These are phyloP conservation scores for Ferrisia virgata DNA, from an alignment of 2,888 invertebrate species.

Conservation along the genomic window DNA sequence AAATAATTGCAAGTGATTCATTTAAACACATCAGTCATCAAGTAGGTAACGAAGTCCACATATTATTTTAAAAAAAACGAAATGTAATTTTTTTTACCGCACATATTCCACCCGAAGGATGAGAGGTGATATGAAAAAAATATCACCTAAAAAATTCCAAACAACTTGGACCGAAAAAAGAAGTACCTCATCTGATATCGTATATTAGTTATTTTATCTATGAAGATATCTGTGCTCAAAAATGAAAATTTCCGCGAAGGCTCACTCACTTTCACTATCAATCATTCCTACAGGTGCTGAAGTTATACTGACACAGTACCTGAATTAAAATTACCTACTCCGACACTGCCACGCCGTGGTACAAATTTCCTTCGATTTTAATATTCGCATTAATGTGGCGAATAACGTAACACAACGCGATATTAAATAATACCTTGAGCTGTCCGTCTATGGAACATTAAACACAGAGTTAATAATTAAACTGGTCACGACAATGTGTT, in stretches of 20 bases:
- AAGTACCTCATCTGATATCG: too few relatives aligned
- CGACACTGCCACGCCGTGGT: not conserved
- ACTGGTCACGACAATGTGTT: slow-evolving; percentile 28
- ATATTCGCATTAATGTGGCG: slow-evolving; percentile 9
- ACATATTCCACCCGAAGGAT: too few relatives aligned
- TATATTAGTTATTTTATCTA: too few relatives aligned
- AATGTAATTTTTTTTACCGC: too few relatives aligned
- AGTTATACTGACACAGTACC: slow-evolving; percentile 1
- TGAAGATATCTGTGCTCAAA: too few relatives aligned
- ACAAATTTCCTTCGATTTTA: slow-evolving; percentile 8
- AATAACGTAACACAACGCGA: slow-evolving; percentile 23
- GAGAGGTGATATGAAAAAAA: too few relatives aligned
- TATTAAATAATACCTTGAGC: slow-evolving; percentile 30
- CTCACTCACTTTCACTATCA: not conserved
- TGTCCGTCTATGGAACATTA: slow-evolving; percentile 30
- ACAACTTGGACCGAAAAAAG: too few relatives aligned
- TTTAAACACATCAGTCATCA: not conserved
- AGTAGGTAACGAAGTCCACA: too few relatives aligned
- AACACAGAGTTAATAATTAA: slow-evolving; percentile 12
- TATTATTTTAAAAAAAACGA: too few relatives aligned
- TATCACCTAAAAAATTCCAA: too few relatives aligned
- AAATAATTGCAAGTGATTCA: not conserved
- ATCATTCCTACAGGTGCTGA: not conserved
- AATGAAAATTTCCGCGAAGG: not conserved
- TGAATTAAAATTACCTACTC: slow-evolving; percentile 21